phyloP scores from a whole-genome alignment of 2,113 vertebrate species.

The Theristicus caerulescens region DNA sequence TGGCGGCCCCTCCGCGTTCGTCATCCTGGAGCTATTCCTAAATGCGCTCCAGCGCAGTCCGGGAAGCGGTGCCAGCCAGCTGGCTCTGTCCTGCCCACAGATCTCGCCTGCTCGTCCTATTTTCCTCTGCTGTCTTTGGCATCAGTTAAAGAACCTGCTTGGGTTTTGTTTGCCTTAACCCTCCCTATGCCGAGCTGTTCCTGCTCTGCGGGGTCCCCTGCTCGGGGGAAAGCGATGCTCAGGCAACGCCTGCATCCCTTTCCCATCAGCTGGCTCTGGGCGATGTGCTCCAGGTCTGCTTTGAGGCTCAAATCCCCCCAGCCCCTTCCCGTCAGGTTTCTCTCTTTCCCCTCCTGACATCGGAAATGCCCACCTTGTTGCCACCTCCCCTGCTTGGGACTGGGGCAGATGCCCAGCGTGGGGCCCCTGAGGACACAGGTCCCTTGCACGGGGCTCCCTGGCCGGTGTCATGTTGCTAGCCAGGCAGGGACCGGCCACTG shows the following conservation, averaged over 20 bases:
- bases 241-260: rapidly evolving
- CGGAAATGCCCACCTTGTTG: not conserved
- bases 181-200: not conserved
- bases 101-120: slow-evolving; percentile 16
- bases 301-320: not conserved
- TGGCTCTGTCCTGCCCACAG: slow-evolving; percentile 50
- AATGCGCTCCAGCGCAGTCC: not conserved
- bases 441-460: not conserved
- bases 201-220: rapidly evolving
- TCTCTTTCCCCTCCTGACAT: not conserved
- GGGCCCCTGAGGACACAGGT: not conserved
- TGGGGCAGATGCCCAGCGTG: rapidly evolving
- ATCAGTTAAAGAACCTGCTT: not conserved
- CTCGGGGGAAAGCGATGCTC: not conserved
- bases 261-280: not conserved
- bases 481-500: not conserved
- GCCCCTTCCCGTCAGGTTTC: not conserved
- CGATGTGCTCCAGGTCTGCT: not conserved
- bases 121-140: slow-evolving; percentile 41
- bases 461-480: not conserved
- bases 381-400: not conserved
- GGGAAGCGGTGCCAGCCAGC: slow-evolving; percentile 48
- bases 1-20: not conserved
- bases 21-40: slow-evolving; percentile 47
- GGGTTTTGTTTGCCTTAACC: slow-evolving; percentile 3